phyloP scores from a whole-genome alignment of 2,113 vertebrate genomes.

The Empidonax alnorum region DNA sequence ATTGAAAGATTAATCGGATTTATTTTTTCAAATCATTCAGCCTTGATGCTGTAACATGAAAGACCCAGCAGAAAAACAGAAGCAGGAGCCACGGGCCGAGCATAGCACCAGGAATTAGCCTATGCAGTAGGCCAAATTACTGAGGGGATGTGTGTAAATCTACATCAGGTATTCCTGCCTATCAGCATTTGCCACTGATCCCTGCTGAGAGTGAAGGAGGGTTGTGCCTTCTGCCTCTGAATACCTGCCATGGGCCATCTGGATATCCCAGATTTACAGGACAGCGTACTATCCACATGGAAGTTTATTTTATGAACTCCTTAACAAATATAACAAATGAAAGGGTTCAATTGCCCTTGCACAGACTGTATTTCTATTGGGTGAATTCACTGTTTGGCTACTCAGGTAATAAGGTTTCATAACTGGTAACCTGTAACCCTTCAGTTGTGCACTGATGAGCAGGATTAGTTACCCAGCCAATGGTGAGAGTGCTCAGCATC shows the following conservation, averaged over 20 bases:
- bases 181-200: not conserved
- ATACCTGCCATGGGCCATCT: not conserved
- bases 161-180: not conserved
- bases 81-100: not conserved
- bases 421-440: not conserved
- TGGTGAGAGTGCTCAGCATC: too few relatives aligned
- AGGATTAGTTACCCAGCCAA: not conserved
- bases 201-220: not conserved
- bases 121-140: fast-evolving
- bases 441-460: not conserved
- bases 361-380: not conserved
- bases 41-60: not conserved
- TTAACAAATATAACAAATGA: not conserved
- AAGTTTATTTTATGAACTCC: not conserved
- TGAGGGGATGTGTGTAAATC: not conserved
- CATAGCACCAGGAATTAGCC: not conserved
- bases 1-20: not conserved
- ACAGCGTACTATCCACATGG: fast-evolving
- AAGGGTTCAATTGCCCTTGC: not conserved
- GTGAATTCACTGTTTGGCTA: not conserved
- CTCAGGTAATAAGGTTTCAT: not conserved
- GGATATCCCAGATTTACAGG: not conserved
- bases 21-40: not conserved
- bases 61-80: not conserved
- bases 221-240: not conserved